Percentiles rank a stretch among this genome's conserved stretches.
phyloP scores from a whole-genome alignment of 2,797 vertebrate genomes.

The Oryzias dopingdopingensis region DNA sequence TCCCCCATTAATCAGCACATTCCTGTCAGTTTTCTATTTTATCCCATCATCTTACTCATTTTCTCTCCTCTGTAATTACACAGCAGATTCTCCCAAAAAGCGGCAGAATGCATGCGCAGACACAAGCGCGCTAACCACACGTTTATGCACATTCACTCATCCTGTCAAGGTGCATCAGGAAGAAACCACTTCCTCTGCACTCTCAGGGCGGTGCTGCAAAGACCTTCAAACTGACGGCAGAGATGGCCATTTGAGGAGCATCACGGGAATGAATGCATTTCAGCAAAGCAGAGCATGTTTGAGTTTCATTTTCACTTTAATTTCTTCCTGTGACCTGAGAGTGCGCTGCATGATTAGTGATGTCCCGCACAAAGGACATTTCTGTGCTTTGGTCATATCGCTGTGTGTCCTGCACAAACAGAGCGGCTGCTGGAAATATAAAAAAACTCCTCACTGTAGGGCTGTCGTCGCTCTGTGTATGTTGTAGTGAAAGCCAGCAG shows the following conservation, averaged over 20 bases:
- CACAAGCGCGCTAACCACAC: conserved; percentile 36
- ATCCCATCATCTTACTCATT: conserved; percentile 45
- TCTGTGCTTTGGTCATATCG: conserved; percentile 29
- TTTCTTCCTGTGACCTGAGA: conserved; percentile 31
- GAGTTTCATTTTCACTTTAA: conserved; percentile 54
- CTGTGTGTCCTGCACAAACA: conserved; percentile 31
- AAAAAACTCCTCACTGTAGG: not conserved
- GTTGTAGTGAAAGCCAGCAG: not conserved
- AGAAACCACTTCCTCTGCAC: conserved; percentile 54
- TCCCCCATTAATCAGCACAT: conserved; percentile 70
- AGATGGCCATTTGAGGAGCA: conserved; percentile 59
- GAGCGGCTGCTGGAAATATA: conserved; percentile 20
- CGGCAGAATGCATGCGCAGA: conserved; percentile 32
- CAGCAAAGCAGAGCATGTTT: conserved; percentile 48
- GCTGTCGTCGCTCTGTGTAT: no score
- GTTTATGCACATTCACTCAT: conserved; percentile 40
- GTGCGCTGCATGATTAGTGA: conserved; percentile 44
- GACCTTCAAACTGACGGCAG: conserved; percentile 47
- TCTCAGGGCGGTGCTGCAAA: conserved; percentile 42
- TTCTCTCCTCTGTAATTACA: conserved; percentile 66
- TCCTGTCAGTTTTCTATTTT: conserved; percentile 61
- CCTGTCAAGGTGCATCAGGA: conserved; percentile 54
- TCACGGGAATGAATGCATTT: conserved; percentile 53
- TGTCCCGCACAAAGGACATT: conserved; percentile 30
- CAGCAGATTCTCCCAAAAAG: conserved; percentile 54